phyloP scores from a whole-genome alignment of 2,797 vertebrate species.

The Apogon hyalosoma region DNA sequence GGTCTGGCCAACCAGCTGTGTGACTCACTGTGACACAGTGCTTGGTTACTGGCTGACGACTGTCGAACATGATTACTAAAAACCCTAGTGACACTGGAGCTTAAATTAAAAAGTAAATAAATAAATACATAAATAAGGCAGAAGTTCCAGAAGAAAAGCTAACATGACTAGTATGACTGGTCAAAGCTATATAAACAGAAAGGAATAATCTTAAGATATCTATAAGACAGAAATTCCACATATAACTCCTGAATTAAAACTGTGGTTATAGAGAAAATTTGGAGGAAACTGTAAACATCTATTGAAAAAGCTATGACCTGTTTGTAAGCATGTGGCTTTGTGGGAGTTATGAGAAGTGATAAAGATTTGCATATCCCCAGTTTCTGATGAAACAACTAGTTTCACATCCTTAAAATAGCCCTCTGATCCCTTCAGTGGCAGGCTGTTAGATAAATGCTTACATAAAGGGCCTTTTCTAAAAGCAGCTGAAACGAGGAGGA shows the following conservation, averaged over 20 bases:
- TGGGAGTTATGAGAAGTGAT: neutral
- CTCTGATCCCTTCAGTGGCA: slow-evolving; percentile 26
- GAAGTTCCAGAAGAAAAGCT: too few species aligned
- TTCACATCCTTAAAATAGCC: slow-evolving; percentile 19
- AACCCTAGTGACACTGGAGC: neutral
- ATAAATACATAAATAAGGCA: neutral
- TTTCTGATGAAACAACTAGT: slow-evolving; percentile 13
- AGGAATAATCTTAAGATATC: neutral
- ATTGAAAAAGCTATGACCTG: neutral
- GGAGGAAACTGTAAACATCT: neutral
- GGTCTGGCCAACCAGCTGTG: slow-evolving; percentile 34
- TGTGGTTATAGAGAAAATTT: neutral
- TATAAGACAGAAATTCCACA: neutral
- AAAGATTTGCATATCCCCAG: slow-evolving; percentile 2
- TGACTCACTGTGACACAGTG: slow-evolving; percentile 36
- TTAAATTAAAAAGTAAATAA: neutral
- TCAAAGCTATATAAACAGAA: neutral
- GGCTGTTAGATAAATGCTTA: slow-evolving; percentile 32
- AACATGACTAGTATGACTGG: neutral
- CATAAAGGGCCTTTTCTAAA: slow-evolving; percentile 37
- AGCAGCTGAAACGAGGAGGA: slow-evolving; percentile 31
- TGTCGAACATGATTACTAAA: slow-evolving; percentile 23
- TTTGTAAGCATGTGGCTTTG: neutral
- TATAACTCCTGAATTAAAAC: neutral
- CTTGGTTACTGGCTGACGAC: slow-evolving; percentile 17